Percentiles rank a stretch among this genome's conserved stretches.
Evolutionary conservation across 2,113 vertebrate genomes (phyloP).

Genomic region (Burhinus bistriatus): DNA sequence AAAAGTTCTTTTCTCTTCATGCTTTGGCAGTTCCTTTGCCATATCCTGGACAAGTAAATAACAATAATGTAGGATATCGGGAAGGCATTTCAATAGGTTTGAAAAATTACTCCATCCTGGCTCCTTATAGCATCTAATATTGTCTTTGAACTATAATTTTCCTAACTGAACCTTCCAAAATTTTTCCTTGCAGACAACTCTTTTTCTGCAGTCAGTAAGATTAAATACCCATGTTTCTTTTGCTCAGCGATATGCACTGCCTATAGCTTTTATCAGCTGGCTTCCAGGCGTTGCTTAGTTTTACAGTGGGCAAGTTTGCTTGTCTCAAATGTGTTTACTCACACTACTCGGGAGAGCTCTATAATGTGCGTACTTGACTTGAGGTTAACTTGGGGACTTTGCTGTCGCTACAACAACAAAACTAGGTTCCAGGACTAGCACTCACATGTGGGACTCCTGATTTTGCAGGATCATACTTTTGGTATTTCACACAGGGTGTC

Average conservation of each 20-base stretch:
- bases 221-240: background rate
- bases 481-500: background rate
- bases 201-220: background rate
- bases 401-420: background rate
- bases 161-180: background rate
- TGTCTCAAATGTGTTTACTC: background rate
- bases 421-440: background rate
- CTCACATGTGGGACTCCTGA: background rate
- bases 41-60: background rate
- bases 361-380: background rate
- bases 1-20: background rate
- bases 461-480: background rate
- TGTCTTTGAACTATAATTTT: background rate
- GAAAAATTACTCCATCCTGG: background rate
- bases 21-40: background rate
- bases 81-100: background rate
- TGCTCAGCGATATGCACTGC: background rate
- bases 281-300: background rate
- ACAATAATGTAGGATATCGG: background rate
- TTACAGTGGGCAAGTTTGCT: background rate
- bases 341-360: background rate
- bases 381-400: background rate
- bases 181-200: background rate
- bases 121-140: background rate
- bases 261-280: background rate